Percentiles rank a stretch among this genome's conserved stretches.
These are phyloP conservation scores for Erebia epiphron DNA, from an alignment of 2,888 invertebrate species.

Conservation along the genomic window DNA sequence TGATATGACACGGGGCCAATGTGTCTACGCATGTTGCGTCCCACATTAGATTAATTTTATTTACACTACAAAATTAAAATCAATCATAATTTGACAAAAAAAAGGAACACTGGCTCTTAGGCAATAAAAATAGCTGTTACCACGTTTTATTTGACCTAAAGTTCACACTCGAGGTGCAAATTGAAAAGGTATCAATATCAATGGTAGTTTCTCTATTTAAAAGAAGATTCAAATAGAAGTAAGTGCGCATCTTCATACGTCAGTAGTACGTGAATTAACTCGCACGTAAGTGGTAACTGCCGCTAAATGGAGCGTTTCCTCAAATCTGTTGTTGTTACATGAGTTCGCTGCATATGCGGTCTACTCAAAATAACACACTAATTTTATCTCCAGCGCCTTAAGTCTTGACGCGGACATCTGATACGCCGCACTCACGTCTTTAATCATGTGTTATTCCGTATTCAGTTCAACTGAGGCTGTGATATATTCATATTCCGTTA, in stretches of 20 bases:
- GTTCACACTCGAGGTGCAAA: neutral
- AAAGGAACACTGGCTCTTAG: no score
- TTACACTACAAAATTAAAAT: no score
- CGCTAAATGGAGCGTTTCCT: conserved; percentile 66
- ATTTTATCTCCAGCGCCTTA: conserved; percentile 58
- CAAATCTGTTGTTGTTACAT: conserved; percentile 63
- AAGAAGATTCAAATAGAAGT: neutral
- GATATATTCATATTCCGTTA: conserved; percentile 14
- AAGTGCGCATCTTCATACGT: conserved; percentile 34
- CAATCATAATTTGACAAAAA: no score
- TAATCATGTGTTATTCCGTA: conserved; percentile 39
- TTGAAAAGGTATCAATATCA: neutral
- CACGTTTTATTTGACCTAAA: neutral
- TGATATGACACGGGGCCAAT: no score
- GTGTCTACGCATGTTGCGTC: no score
- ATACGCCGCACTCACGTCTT: conserved; percentile 44
- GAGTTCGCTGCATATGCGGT: conserved; percentile 55
- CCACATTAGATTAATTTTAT: no score
- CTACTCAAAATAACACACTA: conserved; percentile 62
- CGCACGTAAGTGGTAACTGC: conserved; percentile 45
- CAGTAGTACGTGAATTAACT: conserved; percentile 48
- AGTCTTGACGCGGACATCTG: conserved; percentile 47
- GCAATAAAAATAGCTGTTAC: neutral
- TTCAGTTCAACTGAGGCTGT: conserved; percentile 26
- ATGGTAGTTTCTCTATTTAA: neutral